These are phyloP conservation scores for Cyanistes caeruleus DNA, from an alignment of 2,113 vertebrate genomes.

Conservation along the genomic window DNA sequence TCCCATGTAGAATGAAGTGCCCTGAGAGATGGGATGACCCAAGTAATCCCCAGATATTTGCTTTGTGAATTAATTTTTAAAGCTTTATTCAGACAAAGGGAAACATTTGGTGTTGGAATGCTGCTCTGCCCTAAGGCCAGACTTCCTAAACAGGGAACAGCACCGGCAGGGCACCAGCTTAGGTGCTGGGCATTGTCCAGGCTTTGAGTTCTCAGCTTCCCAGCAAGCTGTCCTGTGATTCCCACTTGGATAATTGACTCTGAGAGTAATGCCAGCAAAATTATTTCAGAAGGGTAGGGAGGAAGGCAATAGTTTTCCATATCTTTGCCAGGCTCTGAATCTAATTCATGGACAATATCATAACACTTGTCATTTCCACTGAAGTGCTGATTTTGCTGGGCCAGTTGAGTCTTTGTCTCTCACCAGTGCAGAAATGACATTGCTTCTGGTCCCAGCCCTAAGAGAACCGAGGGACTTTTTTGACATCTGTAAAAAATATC, in stretches of 20 bases:
- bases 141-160: not conserved
- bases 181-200: not conserved
- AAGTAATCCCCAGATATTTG: not conserved
- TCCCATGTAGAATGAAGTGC: not conserved
- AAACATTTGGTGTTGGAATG: not conserved
- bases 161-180: not conserved
- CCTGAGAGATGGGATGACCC: not conserved
- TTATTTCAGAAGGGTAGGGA: not conserved
- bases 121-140: not conserved
- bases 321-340: not conserved
- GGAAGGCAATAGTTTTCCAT: not conserved
- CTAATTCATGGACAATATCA: rapidly evolving
- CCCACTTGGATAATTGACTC: not conserved
- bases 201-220: not conserved
- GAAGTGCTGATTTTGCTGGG: not conserved
- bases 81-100: not conserved
- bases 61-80: not conserved
- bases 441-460: not conserved
- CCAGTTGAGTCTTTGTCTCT: not conserved
- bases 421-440: not conserved
- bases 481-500: not conserved
- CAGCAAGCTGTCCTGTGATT: not conserved
- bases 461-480: rapidly evolving
- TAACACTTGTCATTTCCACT: not conserved
- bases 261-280: not conserved